Evolutionary conservation across 2,113 vertebrate genomes (phyloP).

Genomic region (Daphoenositta chrysoptera): DNA sequence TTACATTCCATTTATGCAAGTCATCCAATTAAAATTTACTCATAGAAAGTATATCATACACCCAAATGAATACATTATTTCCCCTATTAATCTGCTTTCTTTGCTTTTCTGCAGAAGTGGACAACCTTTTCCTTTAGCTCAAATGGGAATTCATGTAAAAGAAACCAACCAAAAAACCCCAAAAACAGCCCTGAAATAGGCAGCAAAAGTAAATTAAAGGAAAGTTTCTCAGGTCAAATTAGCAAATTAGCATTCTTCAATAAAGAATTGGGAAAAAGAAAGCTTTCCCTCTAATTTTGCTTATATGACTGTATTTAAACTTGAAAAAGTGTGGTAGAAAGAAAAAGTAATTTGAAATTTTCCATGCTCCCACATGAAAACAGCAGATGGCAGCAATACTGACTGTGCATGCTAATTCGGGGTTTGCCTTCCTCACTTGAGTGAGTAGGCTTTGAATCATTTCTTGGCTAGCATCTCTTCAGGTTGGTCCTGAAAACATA

Average conservation of each 20-base stretch:
- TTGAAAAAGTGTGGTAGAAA: not conserved
- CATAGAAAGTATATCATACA: not conserved
- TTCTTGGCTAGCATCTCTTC: not conserved
- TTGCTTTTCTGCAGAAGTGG: not conserved
- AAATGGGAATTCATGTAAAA: not conserved
- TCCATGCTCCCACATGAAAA: not conserved
- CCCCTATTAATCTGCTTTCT: not conserved
- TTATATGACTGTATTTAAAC: not conserved
- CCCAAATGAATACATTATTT: constrained; percentile 29
- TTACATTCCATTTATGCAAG: constrained; percentile 53
- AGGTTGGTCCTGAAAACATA: not conserved
- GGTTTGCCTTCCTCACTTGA: not conserved
- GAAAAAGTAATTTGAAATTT: not conserved
- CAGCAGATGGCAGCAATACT: constrained; percentile 51
- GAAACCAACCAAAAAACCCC: not conserved
- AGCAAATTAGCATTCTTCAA: not conserved
- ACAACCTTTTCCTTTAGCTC: not conserved
- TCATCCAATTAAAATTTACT: constrained; percentile 36
- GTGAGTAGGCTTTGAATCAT: not conserved
- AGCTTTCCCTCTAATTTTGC: not conserved
- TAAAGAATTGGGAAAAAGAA: not conserved
- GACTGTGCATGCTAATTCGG: not conserved
- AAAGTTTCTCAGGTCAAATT: not conserved
- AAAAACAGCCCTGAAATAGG: not conserved
- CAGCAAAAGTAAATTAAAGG: not conserved